These are phyloP conservation scores for Mastigias papua DNA, from an alignment of 30 jellyfish, hydroid and myxozoan species.

Conservation along the genomic window DNA sequence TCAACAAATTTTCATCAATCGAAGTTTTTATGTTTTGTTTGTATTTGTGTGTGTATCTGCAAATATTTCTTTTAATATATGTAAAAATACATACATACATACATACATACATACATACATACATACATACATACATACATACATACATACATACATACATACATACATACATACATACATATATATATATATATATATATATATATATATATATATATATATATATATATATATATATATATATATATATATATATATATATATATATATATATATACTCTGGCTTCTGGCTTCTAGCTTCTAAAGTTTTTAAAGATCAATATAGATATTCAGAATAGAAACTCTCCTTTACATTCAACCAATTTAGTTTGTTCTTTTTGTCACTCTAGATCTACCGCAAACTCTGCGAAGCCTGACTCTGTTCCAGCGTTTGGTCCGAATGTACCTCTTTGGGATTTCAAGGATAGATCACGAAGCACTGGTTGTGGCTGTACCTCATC, in stretches of 20 bases:
- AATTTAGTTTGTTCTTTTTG: not conserved
- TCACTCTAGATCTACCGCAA: not conserved
- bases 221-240: too few species aligned
- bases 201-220: too few species aligned
- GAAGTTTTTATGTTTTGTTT: not conserved
- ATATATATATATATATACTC: too few species aligned
- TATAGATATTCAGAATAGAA: not conserved
- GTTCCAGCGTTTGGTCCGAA: constrained; percentile 42
- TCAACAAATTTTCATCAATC: not conserved
- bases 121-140: not conserved
- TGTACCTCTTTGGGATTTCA: constrained; percentile 89
- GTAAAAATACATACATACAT: too few species aligned
- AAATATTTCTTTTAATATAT: too few species aligned
- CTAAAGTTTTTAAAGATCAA: too few species aligned
- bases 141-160: not conserved
- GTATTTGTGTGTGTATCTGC: not conserved
- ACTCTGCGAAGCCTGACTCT: constrained; percentile 37
- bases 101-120: not conserved
- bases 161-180: not conserved
- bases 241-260: too few species aligned
- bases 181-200: too few species aligned
- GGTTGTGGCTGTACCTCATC: constrained; percentile 89
- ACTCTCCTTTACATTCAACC: not conserved
- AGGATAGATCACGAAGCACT: constrained; percentile 69
- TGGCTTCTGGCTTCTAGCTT: too few species aligned